Evolutionary conservation across 1,140 invertebrate genomes (phyloP).

Genomic region (Babylonia areolata): DNA sequence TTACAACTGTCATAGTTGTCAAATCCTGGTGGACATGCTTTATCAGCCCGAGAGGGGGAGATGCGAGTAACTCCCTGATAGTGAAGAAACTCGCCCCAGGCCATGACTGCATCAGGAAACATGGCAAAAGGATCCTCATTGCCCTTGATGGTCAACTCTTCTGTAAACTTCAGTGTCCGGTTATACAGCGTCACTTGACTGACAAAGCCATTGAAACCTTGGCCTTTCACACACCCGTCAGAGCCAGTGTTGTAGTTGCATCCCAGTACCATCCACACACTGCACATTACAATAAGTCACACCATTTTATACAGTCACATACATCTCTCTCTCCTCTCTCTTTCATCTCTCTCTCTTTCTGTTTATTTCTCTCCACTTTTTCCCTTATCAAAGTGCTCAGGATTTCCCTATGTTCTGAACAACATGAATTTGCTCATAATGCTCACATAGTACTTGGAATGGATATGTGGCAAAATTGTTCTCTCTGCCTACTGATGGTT

Average conservation of each 20-base stretch:
- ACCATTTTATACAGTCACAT: background rate
- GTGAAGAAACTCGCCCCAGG: conserved; percentile 28
- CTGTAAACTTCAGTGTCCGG: background rate
- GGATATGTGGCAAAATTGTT: no score
- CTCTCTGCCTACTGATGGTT: no score
- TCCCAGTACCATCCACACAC: conserved; percentile 42
- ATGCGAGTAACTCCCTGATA: conserved; percentile 24
- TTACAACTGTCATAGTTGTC: background rate
- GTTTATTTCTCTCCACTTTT: no score
- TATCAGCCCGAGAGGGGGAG: conserved; percentile 33
- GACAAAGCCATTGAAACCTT: conserved; percentile 38
- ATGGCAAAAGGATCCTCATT: conserved; percentile 19
- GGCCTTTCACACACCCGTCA: background rate
- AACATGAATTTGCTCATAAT: no score
- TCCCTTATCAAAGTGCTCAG: no score
- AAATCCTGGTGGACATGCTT: conserved; percentile 14
- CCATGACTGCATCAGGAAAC: conserved; percentile 32
- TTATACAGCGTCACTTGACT: conserved; percentile 36
- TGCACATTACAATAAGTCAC: background rate
- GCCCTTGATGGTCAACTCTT: conserved; percentile 37
- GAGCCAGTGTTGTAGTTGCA: conserved; percentile 16
- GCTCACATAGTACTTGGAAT: no score
- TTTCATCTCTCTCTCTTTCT: no score
- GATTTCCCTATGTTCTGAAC: no score
- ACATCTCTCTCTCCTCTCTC: no score